Conservation (phyloP, 1,140 invertebrate species). For the Dysdera silvatica region DNA sequence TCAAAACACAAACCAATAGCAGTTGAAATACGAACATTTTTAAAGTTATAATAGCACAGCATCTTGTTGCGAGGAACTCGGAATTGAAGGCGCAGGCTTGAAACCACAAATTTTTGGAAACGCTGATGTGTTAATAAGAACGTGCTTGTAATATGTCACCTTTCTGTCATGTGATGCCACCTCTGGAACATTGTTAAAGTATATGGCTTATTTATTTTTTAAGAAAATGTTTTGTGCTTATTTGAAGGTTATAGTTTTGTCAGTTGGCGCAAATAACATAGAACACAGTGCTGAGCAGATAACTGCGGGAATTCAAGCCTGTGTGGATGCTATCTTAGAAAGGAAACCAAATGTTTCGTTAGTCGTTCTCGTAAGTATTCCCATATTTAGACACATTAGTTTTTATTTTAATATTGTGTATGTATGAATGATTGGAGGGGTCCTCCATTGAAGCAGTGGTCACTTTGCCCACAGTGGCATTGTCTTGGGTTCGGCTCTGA, state of each 20-base stretch:
- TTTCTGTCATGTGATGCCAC: constrained; percentile 26
- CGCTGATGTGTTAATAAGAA: neutral
- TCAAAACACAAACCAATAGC: too few species aligned
- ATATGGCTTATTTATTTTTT: too few species aligned
- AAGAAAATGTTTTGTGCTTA: too few species aligned
- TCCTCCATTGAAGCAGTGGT: neutral
- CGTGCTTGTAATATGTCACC: neutral
- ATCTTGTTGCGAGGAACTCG: too few species aligned
- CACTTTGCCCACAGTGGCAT: too few species aligned
- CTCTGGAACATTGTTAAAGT: too few species aligned
- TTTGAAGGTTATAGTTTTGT: constrained; percentile 68
- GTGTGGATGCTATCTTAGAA: constrained; percentile 61
- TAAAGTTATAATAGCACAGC: too few species aligned
- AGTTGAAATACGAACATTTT: too few species aligned
- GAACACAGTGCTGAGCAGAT: constrained; percentile 66
- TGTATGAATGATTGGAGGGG: neutral
- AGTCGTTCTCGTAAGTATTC: constrained; percentile 66
- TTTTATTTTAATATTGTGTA: neutral
- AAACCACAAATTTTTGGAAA: neutral
- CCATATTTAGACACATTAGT: neutral
- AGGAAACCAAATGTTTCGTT: constrained; percentile 70
- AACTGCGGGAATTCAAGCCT: constrained; percentile 66
- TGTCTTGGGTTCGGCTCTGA: too few species aligned
- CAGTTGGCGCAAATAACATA: constrained; percentile 80
- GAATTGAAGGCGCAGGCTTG: too few species aligned